A percentile compares a stretch with the other conserved stretches of the same genome.
These are phyloP conservation scores for Aphelinus atriplicis DNA, from an alignment of 1,140 invertebrate species.

Conservation along the genomic window DNA sequence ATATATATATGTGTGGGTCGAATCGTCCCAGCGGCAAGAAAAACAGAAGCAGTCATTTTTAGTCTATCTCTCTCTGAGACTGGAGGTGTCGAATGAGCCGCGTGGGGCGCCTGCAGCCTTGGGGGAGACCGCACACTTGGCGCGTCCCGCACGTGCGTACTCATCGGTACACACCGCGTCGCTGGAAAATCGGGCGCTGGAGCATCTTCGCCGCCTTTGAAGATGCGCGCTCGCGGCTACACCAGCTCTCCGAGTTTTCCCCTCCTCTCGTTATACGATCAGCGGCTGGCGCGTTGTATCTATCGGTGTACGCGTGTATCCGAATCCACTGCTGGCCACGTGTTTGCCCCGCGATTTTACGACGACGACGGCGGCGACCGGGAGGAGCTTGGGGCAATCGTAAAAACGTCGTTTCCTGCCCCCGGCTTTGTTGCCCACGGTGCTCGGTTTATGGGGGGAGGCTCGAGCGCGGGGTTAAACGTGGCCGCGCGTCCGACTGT, in stretches of 20 bases:
- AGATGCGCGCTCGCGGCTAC: conserved; percentile 4
- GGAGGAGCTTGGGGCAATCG: background rate
- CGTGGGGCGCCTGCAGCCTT: background rate
- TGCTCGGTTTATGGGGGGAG: background rate
- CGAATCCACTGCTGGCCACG: background rate
- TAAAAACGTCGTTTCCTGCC: conserved; percentile 33
- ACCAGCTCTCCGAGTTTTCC: background rate
- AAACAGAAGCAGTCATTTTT: no score
- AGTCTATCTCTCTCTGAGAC: no score
- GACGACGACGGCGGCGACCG: background rate
- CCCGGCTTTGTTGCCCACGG: background rate
- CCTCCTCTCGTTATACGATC: no score
- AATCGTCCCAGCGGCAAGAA: no score
- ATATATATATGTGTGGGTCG: no score
- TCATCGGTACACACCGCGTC: background rate
- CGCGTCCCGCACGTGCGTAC: background rate
- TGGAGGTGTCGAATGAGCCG: conserved; percentile 30
- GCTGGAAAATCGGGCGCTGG: background rate
- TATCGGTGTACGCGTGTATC: background rate
- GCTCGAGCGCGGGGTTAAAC: no score
- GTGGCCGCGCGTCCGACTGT: no score
- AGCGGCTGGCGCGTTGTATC: background rate
- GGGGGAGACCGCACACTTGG: conserved; percentile 8
- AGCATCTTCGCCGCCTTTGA: conserved; percentile 8
- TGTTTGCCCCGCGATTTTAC: conserved; percentile 23